phyloP scores from a whole-genome alignment of 2,797 vertebrate species.

The Apogon hyalosoma region DNA sequence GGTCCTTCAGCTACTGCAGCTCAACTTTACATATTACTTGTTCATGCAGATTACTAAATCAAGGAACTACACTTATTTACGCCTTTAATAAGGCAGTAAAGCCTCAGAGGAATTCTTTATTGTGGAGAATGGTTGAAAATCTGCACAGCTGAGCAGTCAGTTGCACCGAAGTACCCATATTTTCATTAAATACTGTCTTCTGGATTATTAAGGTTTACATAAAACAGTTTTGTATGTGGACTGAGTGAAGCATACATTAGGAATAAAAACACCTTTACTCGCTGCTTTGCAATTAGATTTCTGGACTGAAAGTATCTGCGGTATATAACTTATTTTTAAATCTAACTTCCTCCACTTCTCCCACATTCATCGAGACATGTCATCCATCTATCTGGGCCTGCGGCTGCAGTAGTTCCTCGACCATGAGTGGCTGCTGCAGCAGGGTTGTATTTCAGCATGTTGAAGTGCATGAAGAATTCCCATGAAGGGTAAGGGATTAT shows the following conservation, averaged over 20 bases:
- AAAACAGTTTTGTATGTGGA: constrained; percentile 42
- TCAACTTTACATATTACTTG: constrained; percentile 66
- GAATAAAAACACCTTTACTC: constrained; percentile 36
- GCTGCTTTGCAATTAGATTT: constrained; percentile 44
- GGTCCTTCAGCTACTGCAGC: constrained; percentile 57
- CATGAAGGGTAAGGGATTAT: constrained; percentile 86
- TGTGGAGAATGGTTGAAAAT: constrained; percentile 36
- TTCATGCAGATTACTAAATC: constrained; percentile 67
- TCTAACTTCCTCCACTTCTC: constrained; percentile 62
- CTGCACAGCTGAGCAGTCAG: constrained; percentile 41
- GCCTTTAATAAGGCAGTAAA: constrained; percentile 65
- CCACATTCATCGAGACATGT: constrained; percentile 77
- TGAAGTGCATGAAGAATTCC: constrained; percentile 85
- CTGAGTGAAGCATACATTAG: constrained; percentile 30
- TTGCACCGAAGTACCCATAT: constrained; percentile 29
- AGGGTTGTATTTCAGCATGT: constrained; percentile 79
- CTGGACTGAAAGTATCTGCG: constrained; percentile 45
- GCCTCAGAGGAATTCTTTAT: constrained; percentile 61
- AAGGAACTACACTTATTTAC: constrained; percentile 68
- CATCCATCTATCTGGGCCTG: constrained; percentile 77
- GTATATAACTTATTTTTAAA: constrained; percentile 75
- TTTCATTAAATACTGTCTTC: constrained; percentile 60
- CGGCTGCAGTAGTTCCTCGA: constrained; percentile 67
- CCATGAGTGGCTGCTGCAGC: constrained; percentile 73
- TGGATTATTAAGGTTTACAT: constrained; percentile 47